Percentiles rank a stretch among this genome's conserved stretches.
These are phyloP conservation scores for Horisme vitalbata DNA, from an alignment of 2,888 invertebrate species.

Conservation along the genomic window DNA sequence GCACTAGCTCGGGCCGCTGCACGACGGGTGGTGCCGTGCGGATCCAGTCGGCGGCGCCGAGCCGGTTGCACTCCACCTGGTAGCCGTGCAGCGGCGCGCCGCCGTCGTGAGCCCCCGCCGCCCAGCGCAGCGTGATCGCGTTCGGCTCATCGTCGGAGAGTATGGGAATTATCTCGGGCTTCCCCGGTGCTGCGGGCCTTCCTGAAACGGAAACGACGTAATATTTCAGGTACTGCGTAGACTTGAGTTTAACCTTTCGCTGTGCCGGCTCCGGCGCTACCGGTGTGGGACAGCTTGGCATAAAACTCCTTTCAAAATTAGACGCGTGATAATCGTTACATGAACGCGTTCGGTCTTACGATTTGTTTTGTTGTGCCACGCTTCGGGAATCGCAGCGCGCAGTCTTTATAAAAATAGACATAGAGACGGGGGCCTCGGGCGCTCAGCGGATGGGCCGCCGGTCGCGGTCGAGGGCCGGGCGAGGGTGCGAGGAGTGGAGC, in stretches of 20 bases:
- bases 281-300: constrained; percentile 58
- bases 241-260: constrained; percentile 42
- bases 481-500: constrained; percentile 19
- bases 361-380: constrained; percentile 82
- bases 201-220: constrained; percentile 78
- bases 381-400: constrained; percentile 70
- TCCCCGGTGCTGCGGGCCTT: constrained; percentile 90
- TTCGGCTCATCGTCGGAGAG: constrained; percentile 89
- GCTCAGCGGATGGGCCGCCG: background rate
- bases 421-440: constrained; percentile 51
- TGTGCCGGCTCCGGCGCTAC: constrained; percentile 39
- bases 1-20: constrained; percentile 87
- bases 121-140: constrained; percentile 92
- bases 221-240: constrained; percentile 27
- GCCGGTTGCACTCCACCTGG: constrained; percentile 86
- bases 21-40: constrained; percentile 90
- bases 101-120: constrained; percentile 91
- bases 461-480: constrained; percentile 9
- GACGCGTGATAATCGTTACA: constrained; percentile 75
- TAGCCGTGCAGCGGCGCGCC: constrained; percentile 93
- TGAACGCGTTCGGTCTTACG: constrained; percentile 73
- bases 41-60: constrained; percentile 92
- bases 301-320: constrained; percentile 73
- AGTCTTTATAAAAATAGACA: constrained; percentile 75
- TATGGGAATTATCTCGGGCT: constrained; percentile 90